Evolutionary conservation across 2,797 vertebrate species (phyloP), one percentile per base, ranked within the genome.

Genomic region (Todus mexicanus): DNA sequence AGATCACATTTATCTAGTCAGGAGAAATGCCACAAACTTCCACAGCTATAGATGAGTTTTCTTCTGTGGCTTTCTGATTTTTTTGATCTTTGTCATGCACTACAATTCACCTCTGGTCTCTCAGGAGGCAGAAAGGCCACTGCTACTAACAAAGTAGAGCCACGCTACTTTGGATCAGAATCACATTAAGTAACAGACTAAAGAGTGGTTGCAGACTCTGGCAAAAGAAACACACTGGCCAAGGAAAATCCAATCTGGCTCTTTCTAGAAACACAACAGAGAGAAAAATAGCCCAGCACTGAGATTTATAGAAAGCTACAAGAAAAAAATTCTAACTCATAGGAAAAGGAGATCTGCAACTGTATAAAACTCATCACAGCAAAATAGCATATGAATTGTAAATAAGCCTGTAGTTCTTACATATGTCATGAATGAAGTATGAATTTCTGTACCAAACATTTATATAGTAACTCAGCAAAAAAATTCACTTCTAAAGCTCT

Each of bases 401-500:
- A 88, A 60, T 68, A 42, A 84, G n/a, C 9, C 56, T 7, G 2
- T 59, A 50, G 65, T 31, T 65, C 59, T 80, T 64, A 51, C 23
- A 82, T 35, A 47, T 50, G 19, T 31, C 40, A 54, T 6, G 5
- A 64, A 73, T 20, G 8, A 26, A 65, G 71, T 45, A 43, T 2
- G 3, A n/a, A 76, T 82, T 84, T 84, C 89, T 92, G 45, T 71
- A 72, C 65, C 82, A 29, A 93, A 87, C 20, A 42, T 23, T 69
- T 74, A 87, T 42, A 79, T 13, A 92, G 70, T 48, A 92, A 90
- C 85, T 94, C 80, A 57, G 65, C 33, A 91, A 87, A 87, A 95
- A 87, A 94, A 93, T 77, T 40, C 90, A 92, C 76, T 68, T 89
- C 75, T 83, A 91, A 78, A 90, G 83, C 87, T 87, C 37, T 81